phyloP scores from a whole-genome alignment of 2,888 invertebrate genomes.

The Zaprionus bogoriensis region DNA sequence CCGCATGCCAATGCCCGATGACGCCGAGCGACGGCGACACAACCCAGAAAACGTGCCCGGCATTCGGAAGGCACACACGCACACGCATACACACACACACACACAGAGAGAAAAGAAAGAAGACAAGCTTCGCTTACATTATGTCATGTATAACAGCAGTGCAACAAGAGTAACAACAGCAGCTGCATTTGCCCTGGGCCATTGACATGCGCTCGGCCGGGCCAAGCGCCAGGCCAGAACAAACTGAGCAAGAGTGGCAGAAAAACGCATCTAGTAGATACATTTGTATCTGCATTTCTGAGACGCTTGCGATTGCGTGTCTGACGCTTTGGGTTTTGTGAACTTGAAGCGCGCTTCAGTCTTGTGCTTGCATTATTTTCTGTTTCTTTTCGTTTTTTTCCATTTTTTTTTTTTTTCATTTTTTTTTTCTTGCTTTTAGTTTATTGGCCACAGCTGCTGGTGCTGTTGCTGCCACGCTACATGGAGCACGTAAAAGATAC shows the following conservation, averaged over 20 bases:
- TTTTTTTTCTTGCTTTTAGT: background rate
- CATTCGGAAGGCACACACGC: slow-evolving; percentile 31
- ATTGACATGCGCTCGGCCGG: slow-evolving; percentile 45
- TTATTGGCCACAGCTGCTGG: slow-evolving; percentile 37
- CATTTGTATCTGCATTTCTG: slow-evolving; percentile 54
- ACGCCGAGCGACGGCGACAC: slow-evolving; percentile 10
- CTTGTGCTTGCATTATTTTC: background rate
- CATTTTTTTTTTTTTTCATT: background rate
- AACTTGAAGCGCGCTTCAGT: slow-evolving; percentile 52
- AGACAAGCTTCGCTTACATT: slow-evolving; percentile 41
- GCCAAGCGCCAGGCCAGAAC: slow-evolving; percentile 28
- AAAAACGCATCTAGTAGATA: slow-evolving; percentile 45
- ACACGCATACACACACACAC: background rate
- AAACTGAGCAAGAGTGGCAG: slow-evolving; percentile 19
- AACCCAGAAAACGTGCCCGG: slow-evolving; percentile 65
- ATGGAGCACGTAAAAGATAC: slow-evolving; percentile 68
- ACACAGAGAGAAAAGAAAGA: slow-evolving; percentile 9
- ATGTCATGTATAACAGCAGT: slow-evolving; percentile 55
- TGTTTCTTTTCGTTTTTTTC: slow-evolving; percentile 1
- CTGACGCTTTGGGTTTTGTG: slow-evolving; percentile 40
- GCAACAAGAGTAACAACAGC: slow-evolving; percentile 40
- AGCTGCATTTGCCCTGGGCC: slow-evolving; percentile 41
- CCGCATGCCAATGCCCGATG: slow-evolving; percentile 52
- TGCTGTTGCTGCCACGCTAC: slow-evolving; percentile 49
- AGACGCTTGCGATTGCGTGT: slow-evolving; percentile 22